Conservation (phyloP, 2,888 invertebrate genomes). For the Lepetodrilus schrolli region DNA sequence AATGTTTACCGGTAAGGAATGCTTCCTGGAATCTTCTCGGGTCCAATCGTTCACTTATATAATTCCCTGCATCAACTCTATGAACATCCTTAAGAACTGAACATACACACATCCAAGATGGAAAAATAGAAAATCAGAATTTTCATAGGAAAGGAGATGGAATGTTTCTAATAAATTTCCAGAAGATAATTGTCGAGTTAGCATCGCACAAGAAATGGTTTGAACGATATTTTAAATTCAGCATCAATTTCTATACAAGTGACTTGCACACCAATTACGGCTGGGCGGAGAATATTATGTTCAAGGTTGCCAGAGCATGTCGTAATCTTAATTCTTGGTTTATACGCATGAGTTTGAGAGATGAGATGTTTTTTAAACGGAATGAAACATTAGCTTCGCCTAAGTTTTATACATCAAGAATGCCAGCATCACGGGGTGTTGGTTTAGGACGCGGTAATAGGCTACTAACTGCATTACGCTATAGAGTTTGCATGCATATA, state of each 20-base stretch:
- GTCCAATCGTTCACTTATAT: neutral
- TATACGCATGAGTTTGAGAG: neutral
- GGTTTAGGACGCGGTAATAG: neutral
- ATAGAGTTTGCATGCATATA: neutral
- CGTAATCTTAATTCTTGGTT: neutral
- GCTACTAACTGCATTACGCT: neutral
- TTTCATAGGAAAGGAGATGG: too few relatives aligned
- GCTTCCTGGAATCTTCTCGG: too few relatives aligned
- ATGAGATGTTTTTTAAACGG: neutral
- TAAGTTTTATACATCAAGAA: neutral
- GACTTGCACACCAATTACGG: too few relatives aligned
- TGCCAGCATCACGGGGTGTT: neutral
- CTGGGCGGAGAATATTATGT: neutral
- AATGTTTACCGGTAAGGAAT: conserved; percentile 90
- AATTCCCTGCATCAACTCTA: neutral
- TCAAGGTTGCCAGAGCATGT: too few relatives aligned
- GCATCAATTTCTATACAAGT: too few relatives aligned
- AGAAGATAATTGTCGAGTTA: too few relatives aligned
- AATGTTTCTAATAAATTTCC: too few relatives aligned
- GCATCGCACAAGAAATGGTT: too few relatives aligned
- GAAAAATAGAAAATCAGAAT: too few relatives aligned
- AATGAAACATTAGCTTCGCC: neutral
- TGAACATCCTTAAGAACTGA: neutral
- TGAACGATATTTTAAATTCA: too few relatives aligned
- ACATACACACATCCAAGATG: neutral